Percentiles rank a stretch among this genome's conserved stretches.
Conservation (phyloP, 2,797 vertebrate genomes). For the Argya squamiceps region DNA sequence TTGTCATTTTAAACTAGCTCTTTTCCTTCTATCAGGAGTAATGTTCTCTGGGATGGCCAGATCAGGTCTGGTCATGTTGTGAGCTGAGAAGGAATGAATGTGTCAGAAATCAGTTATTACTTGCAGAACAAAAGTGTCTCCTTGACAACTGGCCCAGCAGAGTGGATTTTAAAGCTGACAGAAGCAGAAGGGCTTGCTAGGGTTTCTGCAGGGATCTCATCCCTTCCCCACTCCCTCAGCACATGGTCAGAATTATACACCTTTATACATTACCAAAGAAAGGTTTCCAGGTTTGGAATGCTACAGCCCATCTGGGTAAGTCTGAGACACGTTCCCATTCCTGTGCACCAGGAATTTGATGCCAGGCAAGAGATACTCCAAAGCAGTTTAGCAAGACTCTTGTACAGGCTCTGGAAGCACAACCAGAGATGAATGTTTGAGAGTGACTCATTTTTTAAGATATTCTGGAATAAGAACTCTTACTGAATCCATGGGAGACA, state of each 20-base stretch:
- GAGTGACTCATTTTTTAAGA: neutral
- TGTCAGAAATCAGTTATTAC: constrained; percentile 13
- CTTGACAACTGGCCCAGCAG: neutral
- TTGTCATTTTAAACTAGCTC: neutral
- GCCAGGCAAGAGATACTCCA: neutral
- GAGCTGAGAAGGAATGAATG: neutral
- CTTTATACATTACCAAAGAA: neutral
- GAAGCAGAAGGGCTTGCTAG: neutral
- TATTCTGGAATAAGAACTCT: neutral
- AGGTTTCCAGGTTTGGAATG: neutral
- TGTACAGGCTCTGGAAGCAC: neutral
- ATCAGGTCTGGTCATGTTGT: constrained; percentile 43
- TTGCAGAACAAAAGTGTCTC: neutral
- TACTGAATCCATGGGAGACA: neutral
- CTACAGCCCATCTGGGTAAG: neutral
- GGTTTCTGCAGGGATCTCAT: neutral
- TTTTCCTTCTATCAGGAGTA: neutral
- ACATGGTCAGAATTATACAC: neutral
- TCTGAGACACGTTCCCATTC: neutral
- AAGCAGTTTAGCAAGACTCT: neutral
- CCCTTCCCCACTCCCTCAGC: neutral
- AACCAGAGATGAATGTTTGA: neutral
- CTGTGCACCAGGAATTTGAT: neutral
- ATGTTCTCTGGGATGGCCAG: constrained; percentile 3
- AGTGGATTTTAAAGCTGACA: neutral